These are phyloP conservation scores for Tympanuchus pallidicinctus DNA, from an alignment of 2,113 vertebrate species.

Conservation along the genomic window DNA sequence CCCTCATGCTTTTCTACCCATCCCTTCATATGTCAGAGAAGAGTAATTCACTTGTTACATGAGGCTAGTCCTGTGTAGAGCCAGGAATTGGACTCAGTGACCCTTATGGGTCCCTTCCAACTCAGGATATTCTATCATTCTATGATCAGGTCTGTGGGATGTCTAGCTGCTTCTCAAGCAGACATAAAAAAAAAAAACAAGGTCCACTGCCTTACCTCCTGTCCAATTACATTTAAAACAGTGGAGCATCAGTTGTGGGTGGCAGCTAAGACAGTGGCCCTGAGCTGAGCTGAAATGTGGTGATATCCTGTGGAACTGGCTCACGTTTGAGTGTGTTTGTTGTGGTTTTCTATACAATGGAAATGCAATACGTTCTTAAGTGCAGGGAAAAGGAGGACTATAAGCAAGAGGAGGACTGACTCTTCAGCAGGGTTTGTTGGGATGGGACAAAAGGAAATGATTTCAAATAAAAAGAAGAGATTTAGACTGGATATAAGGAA, in stretches of 20 bases:
- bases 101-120: too few relatives aligned
- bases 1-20: fast-evolving
- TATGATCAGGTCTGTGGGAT: neutral
- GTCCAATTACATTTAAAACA: neutral
- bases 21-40: neutral
- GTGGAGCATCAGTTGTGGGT: neutral
- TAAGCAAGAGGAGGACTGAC: too few relatives aligned
- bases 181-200: neutral
- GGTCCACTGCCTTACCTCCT: neutral
- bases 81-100: too few relatives aligned
- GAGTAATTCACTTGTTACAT: neutral
- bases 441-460: too few relatives aligned
- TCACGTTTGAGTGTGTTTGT: fast-evolving
- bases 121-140: too few relatives aligned
- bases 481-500: too few relatives aligned
- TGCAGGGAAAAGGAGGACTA: too few relatives aligned
- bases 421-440: too few relatives aligned
- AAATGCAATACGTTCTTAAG: neutral
- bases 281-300: neutral
- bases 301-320: neutral
- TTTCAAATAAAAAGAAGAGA: too few relatives aligned
- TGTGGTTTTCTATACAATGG: neutral
- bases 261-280: neutral
- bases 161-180: neutral
- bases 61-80: neutral